A percentile compares a stretch with the other conserved stretches of the same genome.
Evolutionary conservation across 1,140 invertebrate species (phyloP).

Genomic region (Caenorhabditis remanei): DNA sequence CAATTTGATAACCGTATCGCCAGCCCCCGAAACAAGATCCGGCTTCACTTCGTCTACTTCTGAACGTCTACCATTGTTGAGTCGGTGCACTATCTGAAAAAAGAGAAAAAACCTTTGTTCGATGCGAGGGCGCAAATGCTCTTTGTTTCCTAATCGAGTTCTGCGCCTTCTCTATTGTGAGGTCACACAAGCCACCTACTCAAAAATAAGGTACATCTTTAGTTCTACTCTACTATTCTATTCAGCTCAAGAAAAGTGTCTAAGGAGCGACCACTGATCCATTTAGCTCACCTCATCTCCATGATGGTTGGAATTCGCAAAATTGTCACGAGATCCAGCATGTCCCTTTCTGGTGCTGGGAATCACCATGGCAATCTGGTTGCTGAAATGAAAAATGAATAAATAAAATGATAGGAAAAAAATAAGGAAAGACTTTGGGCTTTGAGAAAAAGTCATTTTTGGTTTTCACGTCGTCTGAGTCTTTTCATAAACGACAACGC

Average conservation of each 20-base stretch:
- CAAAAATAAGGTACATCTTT: conserved; percentile 47
- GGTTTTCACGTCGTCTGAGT: not conserved
- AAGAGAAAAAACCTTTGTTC: not conserved
- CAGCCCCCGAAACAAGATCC: conserved; percentile 52
- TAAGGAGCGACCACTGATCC: not conserved
- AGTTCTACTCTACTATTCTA: conserved; percentile 25
- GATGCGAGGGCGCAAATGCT: not conserved
- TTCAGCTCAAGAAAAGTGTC: not conserved
- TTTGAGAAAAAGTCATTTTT: not conserved
- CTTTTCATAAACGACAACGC: not conserved
- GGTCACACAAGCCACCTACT: conserved; percentile 19
- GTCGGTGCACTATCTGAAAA: conserved; percentile 48
- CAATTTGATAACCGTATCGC: conserved; percentile 60
- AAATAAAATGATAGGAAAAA: conserved; percentile 13
- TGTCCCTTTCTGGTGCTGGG: conserved; percentile 61
- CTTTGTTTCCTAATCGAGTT: conserved; percentile 54
- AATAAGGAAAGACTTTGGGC: not conserved
- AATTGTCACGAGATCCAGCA: conserved; percentile 36
- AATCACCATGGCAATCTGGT: conserved; percentile 66
- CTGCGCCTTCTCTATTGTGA: not conserved
- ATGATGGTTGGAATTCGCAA: conserved; percentile 32
- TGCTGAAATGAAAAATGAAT: conserved; percentile 49
- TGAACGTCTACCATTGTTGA: conserved; percentile 48
- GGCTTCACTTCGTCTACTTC: conserved; percentile 44
- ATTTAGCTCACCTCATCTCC: conserved; percentile 23